phyloP scores from a whole-genome alignment of 2,797 vertebrate genomes.

The Pseudochromis fuscus region DNA sequence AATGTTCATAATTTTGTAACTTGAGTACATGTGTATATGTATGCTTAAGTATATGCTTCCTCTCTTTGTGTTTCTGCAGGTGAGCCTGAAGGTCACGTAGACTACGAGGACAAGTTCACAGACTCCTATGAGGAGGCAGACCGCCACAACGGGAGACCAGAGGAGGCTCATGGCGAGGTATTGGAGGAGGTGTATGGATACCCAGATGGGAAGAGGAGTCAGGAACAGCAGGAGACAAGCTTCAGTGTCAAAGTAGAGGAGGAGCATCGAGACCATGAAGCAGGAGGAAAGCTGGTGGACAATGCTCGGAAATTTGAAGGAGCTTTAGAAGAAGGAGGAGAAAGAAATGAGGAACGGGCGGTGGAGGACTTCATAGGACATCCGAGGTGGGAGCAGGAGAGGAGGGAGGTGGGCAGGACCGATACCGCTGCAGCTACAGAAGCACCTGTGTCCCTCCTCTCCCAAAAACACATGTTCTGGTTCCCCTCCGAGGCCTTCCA shows the following conservation, averaged over 20 bases:
- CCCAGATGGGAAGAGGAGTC: conserved; percentile 9
- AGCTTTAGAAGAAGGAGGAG: conserved; percentile 18
- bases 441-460: conserved; percentile 86
- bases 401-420: conserved; percentile 53
- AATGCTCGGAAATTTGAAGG: conserved; percentile 48
- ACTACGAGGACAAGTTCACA: conserved; percentile 93
- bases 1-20: too few species aligned
- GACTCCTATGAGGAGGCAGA: conserved; percentile 81
- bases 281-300: conserved; percentile 37
- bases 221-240: conserved; percentile 52
- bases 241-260: conserved; percentile 42
- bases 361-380: conserved; percentile 50
- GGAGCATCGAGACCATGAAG: conserved; percentile 64
- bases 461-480: conserved; percentile 93
- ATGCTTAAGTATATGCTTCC: too few species aligned
- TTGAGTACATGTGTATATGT: too few species aligned
- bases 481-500: conserved; percentile 89
- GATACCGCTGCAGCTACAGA: conserved; percentile 77
- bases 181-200: conserved; percentile 62
- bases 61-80: conserved; percentile 81
- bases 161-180: conserved; percentile 67
- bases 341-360: conserved; percentile 48
- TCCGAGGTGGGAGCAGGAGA: conserved; percentile 66
- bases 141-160: conserved; percentile 49
- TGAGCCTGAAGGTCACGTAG: conserved; percentile 87